phyloP scores from a whole-genome alignment of 2,797 vertebrate genomes.

The Protosalanx chinensis region DNA sequence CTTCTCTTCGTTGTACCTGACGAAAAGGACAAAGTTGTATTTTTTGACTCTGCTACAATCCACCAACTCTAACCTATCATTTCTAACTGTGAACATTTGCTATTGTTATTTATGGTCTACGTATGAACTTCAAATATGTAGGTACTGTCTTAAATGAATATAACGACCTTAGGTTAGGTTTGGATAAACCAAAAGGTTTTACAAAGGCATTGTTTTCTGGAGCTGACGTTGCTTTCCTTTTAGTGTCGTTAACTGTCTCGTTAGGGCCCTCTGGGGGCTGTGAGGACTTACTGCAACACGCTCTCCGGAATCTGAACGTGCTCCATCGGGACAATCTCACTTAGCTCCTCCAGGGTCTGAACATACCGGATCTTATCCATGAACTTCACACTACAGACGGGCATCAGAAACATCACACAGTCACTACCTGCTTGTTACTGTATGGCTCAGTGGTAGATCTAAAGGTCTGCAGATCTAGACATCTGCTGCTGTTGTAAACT shows the following conservation, averaged over 20 bases:
- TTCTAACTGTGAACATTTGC: too few relatives aligned
- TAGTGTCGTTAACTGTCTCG: conserved; percentile 11
- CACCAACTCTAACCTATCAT: not conserved
- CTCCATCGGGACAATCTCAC: conserved; percentile 92
- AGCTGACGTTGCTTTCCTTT: not conserved
- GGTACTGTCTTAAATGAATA: too few relatives aligned
- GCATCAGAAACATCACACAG: not conserved
- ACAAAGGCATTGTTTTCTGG: not conserved
- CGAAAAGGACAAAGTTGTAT: conserved; percentile 6
- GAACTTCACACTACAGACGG: conserved; percentile 85
- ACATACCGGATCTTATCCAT: conserved; percentile 94
- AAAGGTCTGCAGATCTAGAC: not conserved
- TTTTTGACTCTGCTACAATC: not conserved
- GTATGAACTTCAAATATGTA: too few relatives aligned
- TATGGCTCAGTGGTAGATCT: not conserved
- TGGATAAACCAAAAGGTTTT: not conserved
- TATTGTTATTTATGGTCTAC: too few relatives aligned
- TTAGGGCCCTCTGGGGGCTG: conserved; percentile 45
- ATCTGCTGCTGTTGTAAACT: too few relatives aligned
- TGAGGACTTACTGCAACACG: conserved; percentile 86
- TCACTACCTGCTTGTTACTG: not conserved
- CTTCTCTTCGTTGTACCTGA: conserved; percentile 89
- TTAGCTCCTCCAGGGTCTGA: conserved; percentile 87
- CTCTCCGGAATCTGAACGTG: conserved; percentile 94
- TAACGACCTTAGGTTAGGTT: too few relatives aligned